Evolutionary conservation across 2,888 invertebrate species (phyloP).

Genomic region (Folsomia candida): DNA sequence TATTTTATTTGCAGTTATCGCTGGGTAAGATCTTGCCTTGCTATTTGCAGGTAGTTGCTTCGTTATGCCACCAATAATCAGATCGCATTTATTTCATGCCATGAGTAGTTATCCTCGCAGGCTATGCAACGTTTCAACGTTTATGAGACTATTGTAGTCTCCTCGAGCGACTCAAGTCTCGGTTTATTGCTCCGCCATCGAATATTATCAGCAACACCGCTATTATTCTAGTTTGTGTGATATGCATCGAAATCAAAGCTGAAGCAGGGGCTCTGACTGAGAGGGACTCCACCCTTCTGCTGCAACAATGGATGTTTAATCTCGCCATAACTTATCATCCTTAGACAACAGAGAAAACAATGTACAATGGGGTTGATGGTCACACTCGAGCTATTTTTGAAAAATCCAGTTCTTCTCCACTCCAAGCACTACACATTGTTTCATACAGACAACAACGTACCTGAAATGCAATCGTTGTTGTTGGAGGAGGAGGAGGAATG

Average conservation of each 20-base stretch:
- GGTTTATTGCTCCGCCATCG: constrained; percentile 37
- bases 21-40: not conserved
- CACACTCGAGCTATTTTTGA: constrained; percentile 3
- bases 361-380: constrained; percentile 4
- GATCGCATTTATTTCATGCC: not conserved
- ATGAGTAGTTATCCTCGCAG: not conserved
- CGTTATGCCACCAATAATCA: not conserved
- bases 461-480: not conserved
- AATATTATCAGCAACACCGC: not conserved
- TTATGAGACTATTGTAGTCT: too few species aligned
- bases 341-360: constrained; percentile 3
- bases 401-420: constrained; percentile 10
- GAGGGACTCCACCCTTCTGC: constrained; percentile 29
- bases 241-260: not conserved
- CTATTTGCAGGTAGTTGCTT: not conserved
- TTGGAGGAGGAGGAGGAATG: too few species aligned
- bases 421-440: not conserved
- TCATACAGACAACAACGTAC: not conserved
- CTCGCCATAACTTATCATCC: not conserved
- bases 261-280: too few species aligned
- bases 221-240: not conserved
- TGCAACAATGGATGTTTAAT: not conserved
- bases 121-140: not conserved
- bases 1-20: too few species aligned
- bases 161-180: constrained; percentile 23